Conservation (phyloP, 2,797 vertebrate genomes). For the Cuniculus paca region DNA sequence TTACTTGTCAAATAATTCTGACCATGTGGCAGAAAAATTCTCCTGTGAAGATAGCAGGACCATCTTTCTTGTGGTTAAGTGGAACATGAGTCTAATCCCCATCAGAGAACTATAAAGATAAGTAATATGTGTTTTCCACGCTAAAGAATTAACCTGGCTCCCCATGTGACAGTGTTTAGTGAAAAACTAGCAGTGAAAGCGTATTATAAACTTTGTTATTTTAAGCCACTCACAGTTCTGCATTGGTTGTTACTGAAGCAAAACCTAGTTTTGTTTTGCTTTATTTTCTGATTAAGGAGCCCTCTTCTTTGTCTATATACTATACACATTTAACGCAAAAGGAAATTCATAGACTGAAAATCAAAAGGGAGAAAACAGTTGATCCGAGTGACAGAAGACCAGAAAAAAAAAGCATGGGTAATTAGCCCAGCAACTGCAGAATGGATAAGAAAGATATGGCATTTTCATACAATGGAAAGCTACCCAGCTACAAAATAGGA, state of each 20-base stretch:
- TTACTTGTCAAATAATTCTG: not conserved
- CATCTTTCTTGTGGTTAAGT: not conserved
- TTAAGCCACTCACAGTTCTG: not conserved
- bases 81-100: not conserved
- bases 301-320: not conserved
- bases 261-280: not conserved
- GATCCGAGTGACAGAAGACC: too few relatives aligned
- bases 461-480: too few relatives aligned
- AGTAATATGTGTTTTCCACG: not conserved
- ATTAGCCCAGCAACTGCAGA: too few relatives aligned
- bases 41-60: not conserved
- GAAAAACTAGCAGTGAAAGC: not conserved
- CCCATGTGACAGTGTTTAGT: not conserved
- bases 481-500: too few relatives aligned
- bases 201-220: not conserved
- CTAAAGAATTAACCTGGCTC: not conserved
- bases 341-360: too few relatives aligned
- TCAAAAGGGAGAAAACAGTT: too few relatives aligned
- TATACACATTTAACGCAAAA: too few relatives aligned
- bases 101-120: not conserved
- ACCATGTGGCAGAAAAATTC: not conserved
- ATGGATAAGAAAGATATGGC: too few relatives aligned
- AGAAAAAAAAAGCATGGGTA: too few relatives aligned
- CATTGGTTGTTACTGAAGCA: not conserved
- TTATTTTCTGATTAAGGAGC: not conserved